Conservation (phyloP, 2,797 vertebrate genomes). For the Pipistrellus kuhlii region DNA sequence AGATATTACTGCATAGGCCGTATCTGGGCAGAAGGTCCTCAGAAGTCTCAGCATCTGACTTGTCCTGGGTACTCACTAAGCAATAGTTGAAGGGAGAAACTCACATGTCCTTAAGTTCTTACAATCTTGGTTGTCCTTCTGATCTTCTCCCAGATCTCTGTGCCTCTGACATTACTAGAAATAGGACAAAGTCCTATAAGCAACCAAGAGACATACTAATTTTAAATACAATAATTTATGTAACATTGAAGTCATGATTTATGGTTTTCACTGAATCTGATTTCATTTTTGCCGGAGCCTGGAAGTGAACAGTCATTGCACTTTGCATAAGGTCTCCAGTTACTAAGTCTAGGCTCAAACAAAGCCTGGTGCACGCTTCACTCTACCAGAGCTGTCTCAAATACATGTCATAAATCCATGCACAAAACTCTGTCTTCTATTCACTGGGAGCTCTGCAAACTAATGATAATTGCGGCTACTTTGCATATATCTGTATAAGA, state of each 20-base stretch:
- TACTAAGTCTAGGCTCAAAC: neutral
- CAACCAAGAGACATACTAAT: neutral
- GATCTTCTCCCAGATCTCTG: slow-evolving; percentile 32
- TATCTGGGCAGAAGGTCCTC: neutral
- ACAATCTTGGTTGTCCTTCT: slow-evolving; percentile 54
- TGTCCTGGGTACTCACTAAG: neutral
- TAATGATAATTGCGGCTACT: neutral
- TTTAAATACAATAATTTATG: neutral
- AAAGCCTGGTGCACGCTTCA: neutral
- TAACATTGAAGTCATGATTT: neutral
- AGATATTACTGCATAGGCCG: neutral
- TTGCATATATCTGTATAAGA: neutral
- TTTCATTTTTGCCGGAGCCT: neutral
- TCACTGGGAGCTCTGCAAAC: neutral
- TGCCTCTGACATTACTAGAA: slow-evolving; percentile 39
- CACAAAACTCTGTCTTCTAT: neutral
- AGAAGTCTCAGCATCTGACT: neutral
- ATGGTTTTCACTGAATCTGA: slow-evolving; percentile 14
- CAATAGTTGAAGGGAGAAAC: neutral
- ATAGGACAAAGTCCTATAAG: slow-evolving; percentile 51
- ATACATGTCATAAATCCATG: neutral
- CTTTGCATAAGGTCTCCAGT: neutral
- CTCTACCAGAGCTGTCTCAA: neutral
- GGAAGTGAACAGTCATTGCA: neutral
- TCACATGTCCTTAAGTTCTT: slow-evolving; percentile 25